Evolutionary conservation across 1,140 invertebrate genomes (phyloP).

Genomic region (Cydia fagiglandana): DNA sequence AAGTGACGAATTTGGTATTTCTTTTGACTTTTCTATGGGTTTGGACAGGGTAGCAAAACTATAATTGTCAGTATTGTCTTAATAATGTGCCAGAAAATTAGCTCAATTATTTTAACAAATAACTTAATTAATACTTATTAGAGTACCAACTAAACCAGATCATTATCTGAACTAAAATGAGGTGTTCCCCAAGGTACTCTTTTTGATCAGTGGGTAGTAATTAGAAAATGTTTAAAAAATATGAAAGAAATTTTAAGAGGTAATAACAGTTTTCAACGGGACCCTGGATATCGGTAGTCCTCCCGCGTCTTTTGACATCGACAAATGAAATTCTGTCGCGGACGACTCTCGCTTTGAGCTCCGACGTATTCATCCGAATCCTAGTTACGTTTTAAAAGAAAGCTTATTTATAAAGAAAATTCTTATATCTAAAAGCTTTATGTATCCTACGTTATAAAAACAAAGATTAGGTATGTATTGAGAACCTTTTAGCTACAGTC

Average conservation of each 20-base stretch:
- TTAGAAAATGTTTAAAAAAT: too few species aligned
- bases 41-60: background rate
- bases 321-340: conserved; percentile 21
- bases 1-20: background rate
- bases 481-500: background rate
- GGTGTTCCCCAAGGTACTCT: background rate
- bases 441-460: background rate
- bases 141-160: too few species aligned
- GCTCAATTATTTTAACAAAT: background rate
- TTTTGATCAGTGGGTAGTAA: background rate
- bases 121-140: background rate
- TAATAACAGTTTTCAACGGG: background rate
- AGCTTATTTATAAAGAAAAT: background rate
- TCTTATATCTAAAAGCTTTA: conserved; percentile 3
- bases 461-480: background rate
- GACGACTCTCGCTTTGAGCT: conserved; percentile 11
- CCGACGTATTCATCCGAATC: conserved; percentile 16
- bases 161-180: background rate
- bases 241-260: too few species aligned
- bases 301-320: conserved; percentile 16
- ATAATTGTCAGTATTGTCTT: background rate
- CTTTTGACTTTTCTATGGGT: background rate
- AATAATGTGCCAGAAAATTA: background rate
- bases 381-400: conserved; percentile 24
- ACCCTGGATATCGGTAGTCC: conserved; percentile 11